Conservation (phyloP, 2,797 vertebrate genomes). For the Liasis olivaceus region DNA sequence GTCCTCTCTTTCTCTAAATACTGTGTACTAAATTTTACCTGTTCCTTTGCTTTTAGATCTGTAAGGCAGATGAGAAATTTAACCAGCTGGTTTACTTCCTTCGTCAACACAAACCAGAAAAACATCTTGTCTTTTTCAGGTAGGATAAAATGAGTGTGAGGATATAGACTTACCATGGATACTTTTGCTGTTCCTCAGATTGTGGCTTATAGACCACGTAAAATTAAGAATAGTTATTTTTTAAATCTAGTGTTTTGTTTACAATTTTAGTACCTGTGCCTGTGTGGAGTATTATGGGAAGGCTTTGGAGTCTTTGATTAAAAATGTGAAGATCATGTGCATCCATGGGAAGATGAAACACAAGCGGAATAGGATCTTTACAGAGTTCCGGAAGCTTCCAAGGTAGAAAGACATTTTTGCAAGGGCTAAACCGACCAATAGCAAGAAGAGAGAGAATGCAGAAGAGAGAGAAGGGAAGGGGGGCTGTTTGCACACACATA, state of each 20-base stretch:
- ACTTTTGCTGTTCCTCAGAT: neutral
- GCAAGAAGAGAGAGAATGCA: neutral
- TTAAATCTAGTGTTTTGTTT: neutral
- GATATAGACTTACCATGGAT: neutral
- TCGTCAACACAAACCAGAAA: constrained; percentile 87
- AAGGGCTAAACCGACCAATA: rapidly evolving
- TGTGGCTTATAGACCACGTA: no score
- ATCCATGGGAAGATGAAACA: constrained; percentile 98
- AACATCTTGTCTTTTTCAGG: constrained; percentile 96
- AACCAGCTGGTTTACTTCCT: constrained; percentile 94
- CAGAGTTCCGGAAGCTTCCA: constrained; percentile 82
- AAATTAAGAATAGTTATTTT: neutral
- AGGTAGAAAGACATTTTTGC: constrained; percentile 73
- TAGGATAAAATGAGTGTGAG: constrained; percentile 42
- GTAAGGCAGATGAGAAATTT: constrained; percentile 90
- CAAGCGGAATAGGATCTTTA: constrained; percentile 92
- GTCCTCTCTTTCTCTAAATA: neutral
- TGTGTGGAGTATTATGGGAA: constrained; percentile 95
- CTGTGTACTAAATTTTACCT: neutral
- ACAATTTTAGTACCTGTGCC: constrained; percentile 85
- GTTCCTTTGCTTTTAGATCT: constrained; percentile 75
- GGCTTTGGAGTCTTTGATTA: constrained; percentile 85
- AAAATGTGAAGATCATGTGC: constrained; percentile 80
- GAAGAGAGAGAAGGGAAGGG: rapidly evolving
- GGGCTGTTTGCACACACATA: neutral